Evolutionary conservation across 2,888 invertebrate genomes (phyloP), one percentile per base, ranked within the genome.

Genomic region (Eutolmus rufibarbis): DNA sequence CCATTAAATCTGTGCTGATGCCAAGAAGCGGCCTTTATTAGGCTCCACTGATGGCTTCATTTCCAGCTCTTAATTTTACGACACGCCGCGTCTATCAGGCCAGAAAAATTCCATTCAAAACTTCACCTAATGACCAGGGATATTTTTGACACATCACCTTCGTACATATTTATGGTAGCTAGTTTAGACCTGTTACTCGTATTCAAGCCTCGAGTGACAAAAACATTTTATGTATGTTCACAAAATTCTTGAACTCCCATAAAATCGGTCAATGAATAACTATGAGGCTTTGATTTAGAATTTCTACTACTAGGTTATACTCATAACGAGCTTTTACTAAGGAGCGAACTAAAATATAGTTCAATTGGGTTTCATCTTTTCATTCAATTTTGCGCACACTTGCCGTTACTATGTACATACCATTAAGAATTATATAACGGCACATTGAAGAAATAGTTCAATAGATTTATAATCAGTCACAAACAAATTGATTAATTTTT

Each of bases 1-100:
- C 31, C 79, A 79, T 51, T 56, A 79, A 79, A 79, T 23, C 79
- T 16, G 14, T 46, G 79, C 79, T 79, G 51, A 56, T 28, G 79
- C 46, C 28, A 46, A 23, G 79, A 46, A 79, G 23, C 56, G 14
- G 28, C 1, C 66, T 66, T 66, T 51, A 79, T 79, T 79, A 79
- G 51, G 19, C 14, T 79, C 78, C 78, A 14, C 5, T 46, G 51
- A 46, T 56, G 23, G 51, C 28, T 79, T 51, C 56, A 28, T 46
- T 79, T 56, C 23, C 66, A 66, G 66, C 66, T 66, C 28, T 66
- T 66, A 66, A 28, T 66, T 66, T 66, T 66, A 66, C 28, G 66
- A 66, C 14, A 4, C 4, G 12, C 66, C 28, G 23, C 28, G 23
- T 66, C 66, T 28, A 66, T 66, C 23, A 66, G 66, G 3, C 8